phyloP scores from a whole-genome alignment of 2,797 vertebrate species.

The Sebastes melanostomus region DNA sequence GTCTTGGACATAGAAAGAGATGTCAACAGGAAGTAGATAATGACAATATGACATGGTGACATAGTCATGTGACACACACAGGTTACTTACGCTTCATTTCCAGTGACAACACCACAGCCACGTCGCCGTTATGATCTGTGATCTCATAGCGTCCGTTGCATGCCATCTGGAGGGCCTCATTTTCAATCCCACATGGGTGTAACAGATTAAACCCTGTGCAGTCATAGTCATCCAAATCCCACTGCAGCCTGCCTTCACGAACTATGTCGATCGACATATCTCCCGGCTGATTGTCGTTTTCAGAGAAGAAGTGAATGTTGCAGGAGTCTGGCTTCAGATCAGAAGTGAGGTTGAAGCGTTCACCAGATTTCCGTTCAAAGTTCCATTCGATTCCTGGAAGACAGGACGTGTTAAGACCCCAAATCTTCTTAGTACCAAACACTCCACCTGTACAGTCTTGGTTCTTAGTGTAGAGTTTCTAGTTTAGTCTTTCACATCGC shows the following conservation, averaged over 20 bases:
- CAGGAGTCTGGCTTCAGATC: neutral
- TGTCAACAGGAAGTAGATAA: neutral
- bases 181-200: constrained; percentile 14
- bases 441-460: neutral
- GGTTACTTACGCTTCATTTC: constrained; percentile 18
- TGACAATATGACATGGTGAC: neutral
- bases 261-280: neutral
- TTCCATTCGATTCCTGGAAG: too few species aligned
- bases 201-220: neutral
- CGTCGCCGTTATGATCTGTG: constrained; percentile 8
- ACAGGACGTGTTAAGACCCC: too few species aligned
- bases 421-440: too few species aligned
- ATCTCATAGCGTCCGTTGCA: constrained; percentile 18
- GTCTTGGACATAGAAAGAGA: neutral
- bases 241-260: neutral
- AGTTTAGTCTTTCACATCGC: too few species aligned
- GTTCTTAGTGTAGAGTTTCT: neutral
- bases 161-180: rapidly evolving
- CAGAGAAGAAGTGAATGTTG: constrained; percentile 32
- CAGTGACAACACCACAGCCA: neutral
- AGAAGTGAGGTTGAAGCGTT: rapidly evolving
- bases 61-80: neutral
- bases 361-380: too few species aligned
- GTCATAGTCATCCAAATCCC: rapidly evolving
- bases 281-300: rapidly evolving